Evolutionary conservation across 2,888 invertebrate species (phyloP).

Genomic region (Lycophotia porphyrea): DNA sequence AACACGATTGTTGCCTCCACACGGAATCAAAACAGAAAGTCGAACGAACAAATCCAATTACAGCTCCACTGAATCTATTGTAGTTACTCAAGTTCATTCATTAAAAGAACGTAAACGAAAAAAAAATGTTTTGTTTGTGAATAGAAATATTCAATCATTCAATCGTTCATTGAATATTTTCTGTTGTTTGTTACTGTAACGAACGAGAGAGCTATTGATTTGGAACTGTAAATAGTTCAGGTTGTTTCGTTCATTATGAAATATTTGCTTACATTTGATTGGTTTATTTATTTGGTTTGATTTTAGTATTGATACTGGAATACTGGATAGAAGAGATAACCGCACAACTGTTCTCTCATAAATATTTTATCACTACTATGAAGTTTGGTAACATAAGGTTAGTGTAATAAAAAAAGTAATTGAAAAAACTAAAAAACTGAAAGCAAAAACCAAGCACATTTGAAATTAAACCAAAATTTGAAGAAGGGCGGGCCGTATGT

Average conservation of each 20-base stretch:
- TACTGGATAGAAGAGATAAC: neutral
- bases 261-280: constrained; percentile 37
- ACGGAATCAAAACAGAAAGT: constrained; percentile 51
- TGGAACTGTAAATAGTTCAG: constrained; percentile 43
- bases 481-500: no score
- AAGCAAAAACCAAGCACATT: no score
- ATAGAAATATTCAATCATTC: constrained; percentile 38
- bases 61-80: constrained; percentile 62
- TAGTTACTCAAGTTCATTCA: constrained; percentile 64
- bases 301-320: neutral
- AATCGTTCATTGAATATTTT: constrained; percentile 54
- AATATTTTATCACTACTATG: neutral
- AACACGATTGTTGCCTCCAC: constrained; percentile 38
- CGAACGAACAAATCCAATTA: constrained; percentile 56
- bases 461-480: no score
- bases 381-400: no score
- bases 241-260: constrained; percentile 7
- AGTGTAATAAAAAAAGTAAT: no score
- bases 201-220: constrained; percentile 37
- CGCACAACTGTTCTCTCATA: no score
- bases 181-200: constrained; percentile 34
- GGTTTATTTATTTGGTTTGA: constrained; percentile 21
- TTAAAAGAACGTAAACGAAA: constrained; percentile 57
- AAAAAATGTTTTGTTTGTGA: constrained; percentile 56
- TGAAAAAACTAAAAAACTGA: no score